phyloP scores from a whole-genome alignment of 64 coral and sea anemone species.

The Trachythela sp. region DNA sequence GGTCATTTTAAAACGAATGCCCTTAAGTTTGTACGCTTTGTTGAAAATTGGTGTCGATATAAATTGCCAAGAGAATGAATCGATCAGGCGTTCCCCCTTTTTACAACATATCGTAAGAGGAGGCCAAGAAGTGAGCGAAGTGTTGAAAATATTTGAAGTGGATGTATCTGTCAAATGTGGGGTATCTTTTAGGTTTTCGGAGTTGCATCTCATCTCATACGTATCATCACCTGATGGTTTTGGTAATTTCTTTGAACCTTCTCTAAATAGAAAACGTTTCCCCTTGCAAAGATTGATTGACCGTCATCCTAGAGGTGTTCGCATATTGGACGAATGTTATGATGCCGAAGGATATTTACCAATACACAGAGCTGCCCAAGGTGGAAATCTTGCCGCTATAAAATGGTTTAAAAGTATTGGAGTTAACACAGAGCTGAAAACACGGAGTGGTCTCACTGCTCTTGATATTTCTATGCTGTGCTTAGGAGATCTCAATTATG shows the following conservation, averaged over 20 bases:
- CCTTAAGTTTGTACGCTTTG: background rate
- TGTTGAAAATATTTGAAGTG: constrained; percentile 17
- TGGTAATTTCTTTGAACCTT: constrained; percentile 8
- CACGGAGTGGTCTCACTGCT: constrained; percentile 13
- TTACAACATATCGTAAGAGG: constrained; percentile 1
- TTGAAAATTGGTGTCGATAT: background rate
- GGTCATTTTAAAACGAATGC: background rate
- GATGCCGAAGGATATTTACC: constrained; percentile 58
- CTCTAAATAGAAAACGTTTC: background rate
- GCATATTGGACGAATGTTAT: constrained; percentile 45
- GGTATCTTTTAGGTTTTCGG: constrained; percentile 8
- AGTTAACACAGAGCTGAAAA: background rate
- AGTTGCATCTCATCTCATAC: constrained; percentile 54
- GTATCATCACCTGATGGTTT: background rate
- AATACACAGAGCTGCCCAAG: constrained; percentile 60
- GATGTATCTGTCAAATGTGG: constrained; percentile 39
- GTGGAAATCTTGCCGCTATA: constrained; percentile 42
- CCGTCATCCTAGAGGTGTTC: constrained; percentile 20
- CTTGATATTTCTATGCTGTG: constrained; percentile 40
- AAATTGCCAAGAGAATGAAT: background rate
- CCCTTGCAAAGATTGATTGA: background rate
- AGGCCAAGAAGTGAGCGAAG: background rate
- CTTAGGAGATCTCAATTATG: background rate
- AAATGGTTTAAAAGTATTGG: constrained; percentile 42
- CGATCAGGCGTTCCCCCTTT: background rate